A percentile compares a stretch with the other conserved stretches of the same genome.
phyloP scores from a whole-genome alignment of 92 coral and sea anemone genomes.

The Hydrozoanthus gracilis region DNA sequence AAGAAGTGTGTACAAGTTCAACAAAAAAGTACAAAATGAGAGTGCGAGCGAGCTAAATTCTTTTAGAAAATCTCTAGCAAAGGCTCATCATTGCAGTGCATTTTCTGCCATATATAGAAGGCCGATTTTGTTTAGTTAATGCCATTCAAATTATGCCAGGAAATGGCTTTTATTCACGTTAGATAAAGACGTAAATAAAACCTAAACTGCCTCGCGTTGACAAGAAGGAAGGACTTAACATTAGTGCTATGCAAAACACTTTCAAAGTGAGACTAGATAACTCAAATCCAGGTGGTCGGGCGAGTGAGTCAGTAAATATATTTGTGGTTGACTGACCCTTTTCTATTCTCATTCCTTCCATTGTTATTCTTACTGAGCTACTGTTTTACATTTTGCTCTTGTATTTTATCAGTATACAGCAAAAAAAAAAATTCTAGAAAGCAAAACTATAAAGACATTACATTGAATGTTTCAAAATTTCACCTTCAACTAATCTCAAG shows the following conservation, averaged over 20 bases:
- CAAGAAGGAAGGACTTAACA: not conserved
- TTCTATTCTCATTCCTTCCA: not conserved
- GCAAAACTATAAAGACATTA: not conserved
- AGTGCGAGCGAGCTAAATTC: no score
- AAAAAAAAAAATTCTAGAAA: not conserved
- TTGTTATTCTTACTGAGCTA: not conserved
- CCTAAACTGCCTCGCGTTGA: not conserved
- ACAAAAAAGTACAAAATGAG: no score
- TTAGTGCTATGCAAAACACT: not conserved
- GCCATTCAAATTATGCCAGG: constrained; percentile 7
- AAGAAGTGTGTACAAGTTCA: no score
- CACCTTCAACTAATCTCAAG: constrained; percentile 24
- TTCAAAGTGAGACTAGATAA: not conserved
- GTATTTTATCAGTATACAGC: not conserved
- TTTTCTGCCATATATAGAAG: constrained; percentile 38
- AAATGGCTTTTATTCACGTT: not conserved
- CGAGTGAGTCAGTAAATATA: not conserved
- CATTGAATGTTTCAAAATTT: constrained; percentile 9
- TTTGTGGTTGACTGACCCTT: constrained; percentile 24
- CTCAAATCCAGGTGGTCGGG: constrained; percentile 11
- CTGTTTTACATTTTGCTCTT: not conserved
- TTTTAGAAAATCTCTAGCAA: no score
- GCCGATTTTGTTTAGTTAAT: not conserved
- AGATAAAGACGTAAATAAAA: not conserved
- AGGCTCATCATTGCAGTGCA: not conserved